Base-by-base conservation (phyloP, 2,113 vertebrate species). In the Gobio gobio region DNA sequence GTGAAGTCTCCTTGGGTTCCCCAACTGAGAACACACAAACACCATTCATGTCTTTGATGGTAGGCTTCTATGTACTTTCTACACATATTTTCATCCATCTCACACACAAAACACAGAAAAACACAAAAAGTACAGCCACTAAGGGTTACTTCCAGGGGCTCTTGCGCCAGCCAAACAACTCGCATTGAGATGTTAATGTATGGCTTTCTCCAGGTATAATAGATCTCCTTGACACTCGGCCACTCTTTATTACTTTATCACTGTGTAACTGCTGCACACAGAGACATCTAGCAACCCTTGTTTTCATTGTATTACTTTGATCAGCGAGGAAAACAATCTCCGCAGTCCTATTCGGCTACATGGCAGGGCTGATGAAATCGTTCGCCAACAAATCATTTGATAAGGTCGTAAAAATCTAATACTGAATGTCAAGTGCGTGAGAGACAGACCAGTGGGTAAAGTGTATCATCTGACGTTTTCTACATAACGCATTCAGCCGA, bases 1-100 rank as follows among this genome's bases (percentile, higher is more conserved):
- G 95, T 97, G 93, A 99, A 99, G 93, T 99, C 98, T 88, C 98
- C 98, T 92, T 99, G 98, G 91, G 98, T 99, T 36, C 98, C 98
- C 98, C 98, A 99, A 87, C 98, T 99, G 94, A 86, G 92, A 95
- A 90, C 87, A 91, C 49, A 90, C 90, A 79, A 18, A 47, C 22
- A 80, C 33, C 22, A 33, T 10, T 78, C 29, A 86, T 8, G 36
- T 68, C 16, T 56, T 51, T 68, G 16, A 18, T 66, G 76, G 13
- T 12, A 54, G 43, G 33, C 7, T 63, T n/a, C 40, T 54, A 58
- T 77, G 20, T 77, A 36, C 20, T 58, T 5, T 51, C 26, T 12
- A 77, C 18, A 33, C n/a, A 10, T 4, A 78, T 45, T 78, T 61
- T 45, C 13, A 9, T 47, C 6, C n/a, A 45, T 43, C 6, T 64